Percentiles rank a stretch among this genome's conserved stretches.
Evolutionary conservation across 35 echinoderm and acorn worm species (phyloP).

Genomic region (Stichopus chloronotus): DNA sequence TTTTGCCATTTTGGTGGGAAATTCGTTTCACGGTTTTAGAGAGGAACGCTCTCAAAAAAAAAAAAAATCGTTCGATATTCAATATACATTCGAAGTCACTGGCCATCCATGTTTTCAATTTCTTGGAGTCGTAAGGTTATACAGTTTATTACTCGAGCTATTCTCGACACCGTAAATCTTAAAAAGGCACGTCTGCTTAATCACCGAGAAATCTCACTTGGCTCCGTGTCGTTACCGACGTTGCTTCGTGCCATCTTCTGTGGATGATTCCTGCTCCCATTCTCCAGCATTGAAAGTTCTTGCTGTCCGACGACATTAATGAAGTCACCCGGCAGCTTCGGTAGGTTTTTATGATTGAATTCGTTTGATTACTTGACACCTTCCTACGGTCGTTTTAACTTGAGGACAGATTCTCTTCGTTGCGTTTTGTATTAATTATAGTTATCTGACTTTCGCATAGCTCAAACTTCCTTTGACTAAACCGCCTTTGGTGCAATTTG

Average conservation of each 20-base stretch:
- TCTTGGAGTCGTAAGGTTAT: neutral
- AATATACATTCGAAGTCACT: neutral
- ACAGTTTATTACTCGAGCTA: neutral
- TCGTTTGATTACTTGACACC: conserved; percentile 39
- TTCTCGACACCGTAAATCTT: neutral
- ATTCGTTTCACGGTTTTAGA: too few species aligned
- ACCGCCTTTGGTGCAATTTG: conserved; percentile 50
- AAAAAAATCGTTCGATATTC: too few species aligned
- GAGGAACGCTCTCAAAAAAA: too few species aligned
- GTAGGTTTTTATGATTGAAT: conserved; percentile 35
- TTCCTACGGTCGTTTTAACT: conserved; percentile 36
- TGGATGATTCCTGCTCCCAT: neutral
- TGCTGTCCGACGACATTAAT: neutral
- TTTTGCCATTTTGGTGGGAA: too few species aligned
- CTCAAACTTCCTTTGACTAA: conserved; percentile 15
- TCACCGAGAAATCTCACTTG: neutral
- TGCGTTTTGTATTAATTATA: conserved; percentile 35
- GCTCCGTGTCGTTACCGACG: neutral
- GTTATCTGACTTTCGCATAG: conserved; percentile 37
- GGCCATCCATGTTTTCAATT: neutral
- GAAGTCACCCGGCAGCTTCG: neutral
- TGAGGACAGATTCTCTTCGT: conserved; percentile 25
- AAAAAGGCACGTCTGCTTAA: neutral
- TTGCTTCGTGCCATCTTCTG: neutral
- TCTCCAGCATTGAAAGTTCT: neutral